These are phyloP conservation scores for Mastigias papua DNA, from an alignment of 30 jellyfish, hydroid and myxozoan genomes.

Conservation along the genomic window DNA sequence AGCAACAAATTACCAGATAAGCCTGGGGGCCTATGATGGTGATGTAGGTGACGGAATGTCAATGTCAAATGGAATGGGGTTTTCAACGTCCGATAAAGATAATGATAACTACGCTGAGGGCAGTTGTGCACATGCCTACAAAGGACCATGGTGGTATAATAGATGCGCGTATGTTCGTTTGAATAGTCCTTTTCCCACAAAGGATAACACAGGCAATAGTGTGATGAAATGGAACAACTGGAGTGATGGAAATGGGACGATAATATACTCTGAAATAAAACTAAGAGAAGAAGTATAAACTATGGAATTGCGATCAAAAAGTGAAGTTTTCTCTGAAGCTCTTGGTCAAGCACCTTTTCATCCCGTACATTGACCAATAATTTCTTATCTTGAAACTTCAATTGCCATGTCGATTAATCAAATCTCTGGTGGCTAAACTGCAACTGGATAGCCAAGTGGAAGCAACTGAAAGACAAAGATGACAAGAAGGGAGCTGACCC, in stretches of 20 bases:
- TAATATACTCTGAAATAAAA: slow-evolving; percentile 15
- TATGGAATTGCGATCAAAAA: too few relatives aligned
- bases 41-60: slow-evolving; percentile 31
- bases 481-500: too few relatives aligned
- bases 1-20: background rate
- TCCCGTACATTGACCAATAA: too few relatives aligned
- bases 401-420: too few relatives aligned
- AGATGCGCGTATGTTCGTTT: slow-evolving; percentile 7
- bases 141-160: slow-evolving; percentile 41
- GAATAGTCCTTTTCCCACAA: slow-evolving; percentile 6
- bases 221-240: slow-evolving; percentile 25
- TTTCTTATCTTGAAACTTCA: too few relatives aligned
- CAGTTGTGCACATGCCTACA: background rate
- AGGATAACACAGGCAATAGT: background rate
- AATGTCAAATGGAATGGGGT: slow-evolving; percentile 1
- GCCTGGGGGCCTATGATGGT: slow-evolving; percentile 9
- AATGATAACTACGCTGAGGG: background rate
- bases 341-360: too few relatives aligned
- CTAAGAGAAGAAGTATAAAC: background rate
- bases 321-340: background rate
- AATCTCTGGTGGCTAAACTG: too few relatives aligned
- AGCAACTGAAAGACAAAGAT: too few relatives aligned
- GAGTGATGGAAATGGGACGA: slow-evolving; percentile 6
- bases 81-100: slow-evolving; percentile 13
- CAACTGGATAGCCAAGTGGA: too few relatives aligned